Evolutionary conservation across 2,113 vertebrate genomes (phyloP).

Genomic region (Brevimyrus niger): DNA sequence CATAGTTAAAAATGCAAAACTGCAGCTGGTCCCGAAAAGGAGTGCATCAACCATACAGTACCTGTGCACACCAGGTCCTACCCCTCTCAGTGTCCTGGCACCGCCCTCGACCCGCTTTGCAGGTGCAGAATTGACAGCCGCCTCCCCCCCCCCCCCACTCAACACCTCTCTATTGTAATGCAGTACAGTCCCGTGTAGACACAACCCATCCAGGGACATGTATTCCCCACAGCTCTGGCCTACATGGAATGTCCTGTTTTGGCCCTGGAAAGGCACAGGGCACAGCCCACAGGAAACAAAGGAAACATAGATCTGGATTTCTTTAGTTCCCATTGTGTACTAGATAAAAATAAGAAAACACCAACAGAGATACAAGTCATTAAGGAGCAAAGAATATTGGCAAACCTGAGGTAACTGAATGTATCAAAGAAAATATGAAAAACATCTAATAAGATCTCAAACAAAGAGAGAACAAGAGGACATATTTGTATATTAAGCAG

Average conservation of each 20-base stretch:
- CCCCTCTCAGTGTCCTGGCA: slow-evolving; percentile 72
- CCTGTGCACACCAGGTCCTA: slow-evolving; percentile 66
- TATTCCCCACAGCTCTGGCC: slow-evolving; percentile 80
- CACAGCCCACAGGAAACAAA: not conserved
- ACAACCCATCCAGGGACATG: slow-evolving; percentile 58
- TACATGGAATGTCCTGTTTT: slow-evolving; percentile 51
- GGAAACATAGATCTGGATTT: not conserved
- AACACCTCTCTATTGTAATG: slow-evolving; percentile 80
- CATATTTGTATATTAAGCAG: not conserved
- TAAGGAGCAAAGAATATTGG: not conserved
- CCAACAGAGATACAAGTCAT: not conserved
- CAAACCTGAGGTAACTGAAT: not conserved
- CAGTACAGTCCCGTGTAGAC: slow-evolving; percentile 46
- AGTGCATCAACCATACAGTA: slow-evolving; percentile 35
- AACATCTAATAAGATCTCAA: not conserved
- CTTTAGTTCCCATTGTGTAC: not conserved
- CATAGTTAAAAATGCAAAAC: not conserved
- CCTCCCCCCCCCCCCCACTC: slow-evolving; percentile 61
- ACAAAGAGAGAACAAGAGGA: not conserved
- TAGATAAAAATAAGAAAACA: not conserved
- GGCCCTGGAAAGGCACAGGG: slow-evolving; percentile 53
- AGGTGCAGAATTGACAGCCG: slow-evolving; percentile 75
- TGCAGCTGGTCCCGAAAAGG: not conserved
- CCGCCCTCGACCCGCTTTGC: slow-evolving; percentile 64
- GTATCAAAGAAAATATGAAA: not conserved